A percentile compares a stretch with the other conserved stretches of the same genome.
Evolutionary conservation across 2,888 invertebrate species (phyloP).

Genomic region (Yponomeuta evonymella): DNA sequence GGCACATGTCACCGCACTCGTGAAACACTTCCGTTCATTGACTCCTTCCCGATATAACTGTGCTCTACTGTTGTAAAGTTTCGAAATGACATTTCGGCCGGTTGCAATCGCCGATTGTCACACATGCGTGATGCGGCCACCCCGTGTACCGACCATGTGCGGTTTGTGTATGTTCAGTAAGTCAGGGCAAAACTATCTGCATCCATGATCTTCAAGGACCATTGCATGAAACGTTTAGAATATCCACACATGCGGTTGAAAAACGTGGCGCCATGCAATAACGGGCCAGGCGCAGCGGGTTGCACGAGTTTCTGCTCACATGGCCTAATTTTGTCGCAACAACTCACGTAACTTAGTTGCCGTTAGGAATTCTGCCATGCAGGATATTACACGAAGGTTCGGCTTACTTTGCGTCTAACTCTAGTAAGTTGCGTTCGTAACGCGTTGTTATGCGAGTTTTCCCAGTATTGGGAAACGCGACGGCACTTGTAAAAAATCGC

Average conservation of each 20-base stretch:
- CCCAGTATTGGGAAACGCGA: constrained; percentile 61
- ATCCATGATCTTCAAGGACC: constrained; percentile 49
- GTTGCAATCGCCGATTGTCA: constrained; percentile 12
- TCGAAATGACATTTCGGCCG: constrained; percentile 56
- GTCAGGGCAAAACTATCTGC: constrained; percentile 25
- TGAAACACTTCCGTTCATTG: constrained; percentile 76
- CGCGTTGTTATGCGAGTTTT: constrained; percentile 67
- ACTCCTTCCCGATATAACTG: constrained; percentile 71
- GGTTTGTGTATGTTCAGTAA: neutral
- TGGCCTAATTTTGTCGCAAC: constrained; percentile 34
- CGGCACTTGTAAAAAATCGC: constrained; percentile 51
- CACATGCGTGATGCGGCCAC: neutral
- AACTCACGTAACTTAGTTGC: constrained; percentile 32
- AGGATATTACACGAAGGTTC: constrained; percentile 52
- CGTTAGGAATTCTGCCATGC: constrained; percentile 47
- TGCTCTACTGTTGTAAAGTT: constrained; percentile 45
- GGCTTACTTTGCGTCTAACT: constrained; percentile 49
- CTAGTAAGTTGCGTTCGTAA: constrained; percentile 55
- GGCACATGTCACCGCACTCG: constrained; percentile 65
- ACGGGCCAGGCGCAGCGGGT: neutral
- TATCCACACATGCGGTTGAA: constrained; percentile 23
- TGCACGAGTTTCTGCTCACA: constrained; percentile 18
- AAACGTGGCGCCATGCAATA: constrained; percentile 29
- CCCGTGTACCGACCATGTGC: constrained; percentile 1
- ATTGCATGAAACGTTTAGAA: constrained; percentile 41